Evolutionary conservation across 2,113 vertebrate genomes (phyloP).

Genomic region (Microcebus ravelobensis): DNA sequence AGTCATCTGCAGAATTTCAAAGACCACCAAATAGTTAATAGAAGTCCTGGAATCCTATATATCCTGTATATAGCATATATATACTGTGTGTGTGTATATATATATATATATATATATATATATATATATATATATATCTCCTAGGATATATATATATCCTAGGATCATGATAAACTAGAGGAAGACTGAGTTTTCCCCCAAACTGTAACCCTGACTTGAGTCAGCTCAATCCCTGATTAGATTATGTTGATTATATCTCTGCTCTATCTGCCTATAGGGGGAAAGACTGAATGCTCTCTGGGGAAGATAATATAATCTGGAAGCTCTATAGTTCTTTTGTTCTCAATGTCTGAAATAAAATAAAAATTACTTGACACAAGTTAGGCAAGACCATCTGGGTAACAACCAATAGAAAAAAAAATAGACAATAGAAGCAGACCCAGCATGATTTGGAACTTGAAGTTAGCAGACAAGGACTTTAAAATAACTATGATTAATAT

Average conservation of each 20-base stretch:
- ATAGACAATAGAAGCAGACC: too few species aligned
- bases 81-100: too few species aligned
- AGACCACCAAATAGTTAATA: background rate
- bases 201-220: background rate
- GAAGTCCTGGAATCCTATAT: background rate
- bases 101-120: too few species aligned
- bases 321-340: background rate
- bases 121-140: too few species aligned
- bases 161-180: background rate
- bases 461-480: background rate
- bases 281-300: background rate
- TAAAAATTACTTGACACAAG: background rate
- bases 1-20: background rate
- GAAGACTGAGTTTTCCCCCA: background rate
- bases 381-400: background rate
- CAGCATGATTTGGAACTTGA: constrained; percentile 23
- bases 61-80: too few species aligned
- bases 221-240: background rate
- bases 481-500: constrained; percentile 9
- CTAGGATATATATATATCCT: background rate
- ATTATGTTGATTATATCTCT: background rate
- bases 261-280: background rate
- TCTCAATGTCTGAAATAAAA: background rate
- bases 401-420: constrained; percentile 3
- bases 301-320: background rate